Conservation (phyloP, 2,888 invertebrate species). For the Thyatira batis region DNA sequence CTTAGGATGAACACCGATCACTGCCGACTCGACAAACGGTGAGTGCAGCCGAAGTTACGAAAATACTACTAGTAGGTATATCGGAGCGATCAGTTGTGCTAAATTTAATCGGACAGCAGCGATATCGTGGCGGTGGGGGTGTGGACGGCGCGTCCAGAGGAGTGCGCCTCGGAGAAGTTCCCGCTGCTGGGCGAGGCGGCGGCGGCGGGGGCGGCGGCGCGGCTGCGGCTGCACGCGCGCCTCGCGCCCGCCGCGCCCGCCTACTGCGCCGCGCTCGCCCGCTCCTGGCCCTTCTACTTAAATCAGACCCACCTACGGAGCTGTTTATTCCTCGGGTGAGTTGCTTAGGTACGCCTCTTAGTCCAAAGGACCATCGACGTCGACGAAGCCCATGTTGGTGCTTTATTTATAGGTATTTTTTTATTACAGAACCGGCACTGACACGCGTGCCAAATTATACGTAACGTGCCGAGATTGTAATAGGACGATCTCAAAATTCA, state of each 20-base stretch:
- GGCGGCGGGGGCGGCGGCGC: background rate
- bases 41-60: background rate
- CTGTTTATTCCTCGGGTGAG: background rate
- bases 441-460: background rate
- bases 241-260: conserved; percentile 53
- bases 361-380: background rate
- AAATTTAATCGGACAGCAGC: background rate
- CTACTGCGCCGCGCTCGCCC: background rate
- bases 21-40: background rate
- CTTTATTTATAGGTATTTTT: background rate
- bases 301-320: background rate
- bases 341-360: background rate
- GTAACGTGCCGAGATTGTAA: background rate
- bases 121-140: background rate
- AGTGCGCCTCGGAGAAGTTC: background rate
- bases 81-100: background rate
- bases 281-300: background rate
- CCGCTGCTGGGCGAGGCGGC: background rate
- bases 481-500: background rate
- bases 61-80: too few relatives aligned
- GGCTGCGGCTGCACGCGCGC: conserved; percentile 5
- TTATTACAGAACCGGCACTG: background rate
- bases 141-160: background rate
- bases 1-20: background rate
- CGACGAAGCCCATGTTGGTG: background rate